A percentile compares a stretch with the other conserved stretches of the same genome.
Evolutionary conservation across 2,113 vertebrate species (phyloP).

Genomic region (Mesitornis unicolor): DNA sequence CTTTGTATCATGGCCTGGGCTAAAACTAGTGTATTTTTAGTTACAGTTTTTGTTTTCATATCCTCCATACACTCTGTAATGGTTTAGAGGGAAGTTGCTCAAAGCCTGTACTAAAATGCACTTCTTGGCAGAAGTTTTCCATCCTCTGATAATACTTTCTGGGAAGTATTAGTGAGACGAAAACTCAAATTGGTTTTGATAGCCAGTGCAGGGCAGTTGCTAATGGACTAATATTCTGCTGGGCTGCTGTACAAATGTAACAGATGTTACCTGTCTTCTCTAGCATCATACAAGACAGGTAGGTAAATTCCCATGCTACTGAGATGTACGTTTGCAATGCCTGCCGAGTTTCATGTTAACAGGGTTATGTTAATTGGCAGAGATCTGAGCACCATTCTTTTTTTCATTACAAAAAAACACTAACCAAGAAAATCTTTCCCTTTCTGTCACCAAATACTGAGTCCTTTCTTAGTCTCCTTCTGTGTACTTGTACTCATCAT

Average conservation of each 20-base stretch:
- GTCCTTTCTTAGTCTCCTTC: background rate
- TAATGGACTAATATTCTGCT: background rate
- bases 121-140: background rate
- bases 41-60: background rate
- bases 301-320: background rate
- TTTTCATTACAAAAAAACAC: background rate
- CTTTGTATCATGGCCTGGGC: background rate
- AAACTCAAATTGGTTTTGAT: background rate
- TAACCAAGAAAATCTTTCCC: background rate
- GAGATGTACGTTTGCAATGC: accelerated
- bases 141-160: background rate
- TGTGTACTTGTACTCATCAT: background rate
- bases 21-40: background rate
- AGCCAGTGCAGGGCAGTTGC: background rate
- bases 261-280: background rate
- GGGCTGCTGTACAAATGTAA: background rate
- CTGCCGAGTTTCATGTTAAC: accelerated
- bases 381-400: background rate
- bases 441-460: background rate
- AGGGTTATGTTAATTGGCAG: background rate
- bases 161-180: background rate
- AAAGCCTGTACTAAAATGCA: background rate
- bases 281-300: background rate
- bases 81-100: background rate
- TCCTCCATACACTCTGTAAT: accelerated